A percentile compares a stretch with the other conserved stretches of the same genome.
These are phyloP conservation scores for Yoshiicerus persimilis DNA, from an alignment of 1,140 invertebrate genomes.

Conservation along the genomic window DNA sequence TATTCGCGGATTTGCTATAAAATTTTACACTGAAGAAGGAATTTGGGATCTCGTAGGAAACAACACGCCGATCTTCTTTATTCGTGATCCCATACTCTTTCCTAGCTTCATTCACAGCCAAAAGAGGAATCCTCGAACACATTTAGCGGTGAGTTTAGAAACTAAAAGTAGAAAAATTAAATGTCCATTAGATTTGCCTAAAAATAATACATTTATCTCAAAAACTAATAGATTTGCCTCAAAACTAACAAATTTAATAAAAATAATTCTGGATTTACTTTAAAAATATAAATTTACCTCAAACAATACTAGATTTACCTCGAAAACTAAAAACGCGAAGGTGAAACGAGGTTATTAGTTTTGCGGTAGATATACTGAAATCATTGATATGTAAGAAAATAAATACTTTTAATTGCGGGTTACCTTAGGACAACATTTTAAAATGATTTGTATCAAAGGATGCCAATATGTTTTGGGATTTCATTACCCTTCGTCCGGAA, in stretches of 20 bases:
- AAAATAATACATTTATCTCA: no score
- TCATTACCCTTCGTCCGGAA: conserved; percentile 60
- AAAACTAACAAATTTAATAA: no score
- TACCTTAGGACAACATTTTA: no score
- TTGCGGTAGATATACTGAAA: not conserved
- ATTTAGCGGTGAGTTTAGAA: conserved; percentile 68
- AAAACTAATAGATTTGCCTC: no score
- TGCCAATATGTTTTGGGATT: conserved; percentile 69
- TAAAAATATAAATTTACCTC: no score
- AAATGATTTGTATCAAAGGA: conserved; percentile 58
- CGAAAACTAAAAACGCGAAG: no score
- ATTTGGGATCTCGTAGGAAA: conserved; percentile 92
- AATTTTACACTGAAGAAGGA: conserved; percentile 95
- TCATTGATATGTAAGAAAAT: no score
- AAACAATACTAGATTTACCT: no score
- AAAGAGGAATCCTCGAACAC: conserved; percentile 92
- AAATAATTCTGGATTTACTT: no score
- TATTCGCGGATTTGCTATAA: conserved; percentile 90
- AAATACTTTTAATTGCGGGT: not conserved
- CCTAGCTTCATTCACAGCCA: conserved; percentile 89
- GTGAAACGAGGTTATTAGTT: no score
- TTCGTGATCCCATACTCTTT: conserved; percentile 90
- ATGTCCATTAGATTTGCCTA: no score
- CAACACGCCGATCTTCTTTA: conserved; percentile 95
- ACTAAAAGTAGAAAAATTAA: not conserved